Evolutionary conservation across 2,797 vertebrate genomes (phyloP).

Genomic region (Sternotherus odoratus): DNA sequence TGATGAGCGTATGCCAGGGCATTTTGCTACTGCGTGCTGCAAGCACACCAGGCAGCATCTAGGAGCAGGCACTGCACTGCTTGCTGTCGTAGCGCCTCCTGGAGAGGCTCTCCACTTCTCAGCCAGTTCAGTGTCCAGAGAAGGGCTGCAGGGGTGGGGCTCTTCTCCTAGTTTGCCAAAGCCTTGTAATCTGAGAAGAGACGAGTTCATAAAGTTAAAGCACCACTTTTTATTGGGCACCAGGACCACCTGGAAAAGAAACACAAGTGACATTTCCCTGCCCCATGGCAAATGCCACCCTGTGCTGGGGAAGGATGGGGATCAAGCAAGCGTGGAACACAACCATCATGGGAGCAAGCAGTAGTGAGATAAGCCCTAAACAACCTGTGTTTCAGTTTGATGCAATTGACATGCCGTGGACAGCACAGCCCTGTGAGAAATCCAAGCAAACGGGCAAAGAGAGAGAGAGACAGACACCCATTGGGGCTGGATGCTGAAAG

Average conservation of each 20-base stretch:
- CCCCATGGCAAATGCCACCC: neutral
- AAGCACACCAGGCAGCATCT: slow-evolving; percentile 29
- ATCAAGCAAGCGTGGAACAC: neutral
- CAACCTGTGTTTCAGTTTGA: neutral
- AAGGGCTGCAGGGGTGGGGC: neutral
- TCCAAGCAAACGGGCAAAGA: neutral
- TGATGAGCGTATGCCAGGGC: slow-evolving; percentile 71
- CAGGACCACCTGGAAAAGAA: neutral
- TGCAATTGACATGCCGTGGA: neutral
- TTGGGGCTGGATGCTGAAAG: neutral
- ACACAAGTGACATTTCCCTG: neutral
- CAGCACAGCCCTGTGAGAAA: neutral
- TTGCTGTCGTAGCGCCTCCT: neutral
- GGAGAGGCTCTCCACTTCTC: neutral
- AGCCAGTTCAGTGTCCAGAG: neutral
- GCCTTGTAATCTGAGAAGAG: neutral
- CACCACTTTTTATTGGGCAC: neutral
- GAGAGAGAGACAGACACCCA: neutral
- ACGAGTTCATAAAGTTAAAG: neutral
- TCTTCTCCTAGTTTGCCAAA: neutral
- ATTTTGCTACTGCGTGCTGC: slow-evolving; percentile 55
- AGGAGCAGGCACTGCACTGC: neutral
- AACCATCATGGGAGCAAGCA: neutral
- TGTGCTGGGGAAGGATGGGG: neutral
- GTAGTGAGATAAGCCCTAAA: neutral